A percentile compares a stretch with the other conserved stretches of the same genome.
Conservation (phyloP, 2,888 invertebrate species). For the Orchestes rusci region DNA sequence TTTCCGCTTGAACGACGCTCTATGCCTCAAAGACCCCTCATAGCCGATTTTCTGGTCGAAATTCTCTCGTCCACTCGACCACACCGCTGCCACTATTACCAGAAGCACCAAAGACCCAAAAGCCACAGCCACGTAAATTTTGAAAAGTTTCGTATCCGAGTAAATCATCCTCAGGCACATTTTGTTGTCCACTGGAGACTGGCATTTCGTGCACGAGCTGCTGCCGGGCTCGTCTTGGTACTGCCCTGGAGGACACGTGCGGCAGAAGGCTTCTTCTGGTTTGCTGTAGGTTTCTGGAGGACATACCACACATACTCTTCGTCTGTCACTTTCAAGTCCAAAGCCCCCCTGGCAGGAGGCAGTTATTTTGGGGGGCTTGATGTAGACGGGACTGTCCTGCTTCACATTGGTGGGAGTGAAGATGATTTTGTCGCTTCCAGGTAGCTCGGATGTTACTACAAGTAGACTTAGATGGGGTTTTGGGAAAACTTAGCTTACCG, state of each 20-base stretch:
- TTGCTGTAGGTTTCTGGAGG: slow-evolving; percentile 38
- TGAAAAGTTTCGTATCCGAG: slow-evolving; percentile 32
- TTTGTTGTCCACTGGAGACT: slow-evolving; percentile 39
- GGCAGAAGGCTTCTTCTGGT: slow-evolving; percentile 39
- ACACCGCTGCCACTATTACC: slow-evolving; percentile 26
- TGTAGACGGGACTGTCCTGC: slow-evolving; percentile 22
- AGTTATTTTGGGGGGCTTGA: slow-evolving; percentile 34
- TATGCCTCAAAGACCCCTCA: slow-evolving; percentile 26
- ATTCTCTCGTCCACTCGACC: slow-evolving; percentile 23
- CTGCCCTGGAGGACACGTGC: slow-evolving; percentile 37
- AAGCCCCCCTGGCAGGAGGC: slow-evolving; percentile 41
- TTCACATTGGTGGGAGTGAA: slow-evolving; percentile 16
- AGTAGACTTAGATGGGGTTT: too few relatives aligned
- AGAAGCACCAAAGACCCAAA: slow-evolving; percentile 29
- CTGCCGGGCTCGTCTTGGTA: slow-evolving; percentile 41
- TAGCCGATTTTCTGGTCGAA: neutral
- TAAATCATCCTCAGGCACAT: slow-evolving; percentile 37
- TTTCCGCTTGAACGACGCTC: slow-evolving; percentile 17
- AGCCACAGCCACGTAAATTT: slow-evolving; percentile 33
- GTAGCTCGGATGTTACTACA: too few relatives aligned
- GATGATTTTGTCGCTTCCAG: slow-evolving; percentile 9
- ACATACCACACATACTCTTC: slow-evolving; percentile 40
- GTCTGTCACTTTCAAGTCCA: slow-evolving; percentile 37
- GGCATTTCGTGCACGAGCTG: slow-evolving; percentile 37
- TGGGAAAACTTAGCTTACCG: too few relatives aligned